A percentile compares a stretch with the other conserved stretches of the same genome.
These are phyloP conservation scores for Parapristionchus giblindavisi DNA, from an alignment of 2,888 invertebrate genomes.

Conservation along the genomic window DNA sequence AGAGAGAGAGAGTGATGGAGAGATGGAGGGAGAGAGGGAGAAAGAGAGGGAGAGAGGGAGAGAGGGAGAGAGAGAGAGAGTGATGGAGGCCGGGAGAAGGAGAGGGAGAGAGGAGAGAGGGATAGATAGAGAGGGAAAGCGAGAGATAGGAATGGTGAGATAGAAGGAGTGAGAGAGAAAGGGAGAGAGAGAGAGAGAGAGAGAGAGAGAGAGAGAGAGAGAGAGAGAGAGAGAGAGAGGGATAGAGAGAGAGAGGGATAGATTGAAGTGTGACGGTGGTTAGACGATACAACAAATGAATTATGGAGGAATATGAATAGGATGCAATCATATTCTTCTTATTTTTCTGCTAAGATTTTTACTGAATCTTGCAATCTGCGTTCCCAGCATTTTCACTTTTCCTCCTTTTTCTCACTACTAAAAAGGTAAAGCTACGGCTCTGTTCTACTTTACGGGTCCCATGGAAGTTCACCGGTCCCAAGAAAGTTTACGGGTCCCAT, in stretches of 20 bases:
- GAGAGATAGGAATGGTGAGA: not conserved
- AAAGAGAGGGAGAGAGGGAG: not conserved
- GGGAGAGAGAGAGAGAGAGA: not conserved
- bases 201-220: not conserved
- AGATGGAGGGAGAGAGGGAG: not conserved
- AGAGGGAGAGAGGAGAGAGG: not conserved
- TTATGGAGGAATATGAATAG: too few species aligned
- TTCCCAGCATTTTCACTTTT: too few species aligned
- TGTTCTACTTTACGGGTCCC: too few species aligned
- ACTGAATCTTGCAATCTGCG: too few species aligned
- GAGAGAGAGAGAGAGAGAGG: not conserved
- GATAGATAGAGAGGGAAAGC: not conserved
- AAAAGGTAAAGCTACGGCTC: too few species aligned
- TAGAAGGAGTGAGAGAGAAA: not conserved
- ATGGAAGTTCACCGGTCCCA: too few species aligned
- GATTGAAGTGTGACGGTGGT: too few species aligned
- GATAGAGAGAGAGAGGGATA: not conserved
- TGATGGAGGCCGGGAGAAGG: not conserved
- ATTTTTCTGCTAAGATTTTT: too few species aligned
- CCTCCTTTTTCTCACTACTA: too few species aligned
- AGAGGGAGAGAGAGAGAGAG: not conserved
- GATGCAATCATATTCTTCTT: too few species aligned
- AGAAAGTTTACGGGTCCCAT: too few species aligned
- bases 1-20: conserved; percentile 2
- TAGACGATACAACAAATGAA: too few species aligned